These are phyloP conservation scores for Nemotelus pantherinus DNA, from an alignment of 2,888 invertebrate genomes.

Conservation along the genomic window DNA sequence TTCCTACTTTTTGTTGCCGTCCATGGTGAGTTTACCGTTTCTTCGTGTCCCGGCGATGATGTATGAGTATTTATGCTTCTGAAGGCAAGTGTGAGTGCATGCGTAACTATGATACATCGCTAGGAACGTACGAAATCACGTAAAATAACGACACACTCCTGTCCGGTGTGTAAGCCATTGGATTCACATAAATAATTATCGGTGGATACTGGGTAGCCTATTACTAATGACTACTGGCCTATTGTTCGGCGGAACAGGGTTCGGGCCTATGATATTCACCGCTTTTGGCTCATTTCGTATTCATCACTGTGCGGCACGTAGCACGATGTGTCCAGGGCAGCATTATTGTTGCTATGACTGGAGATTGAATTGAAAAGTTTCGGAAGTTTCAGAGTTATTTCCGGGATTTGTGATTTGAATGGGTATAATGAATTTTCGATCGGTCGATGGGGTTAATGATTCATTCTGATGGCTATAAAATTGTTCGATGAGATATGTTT, in stretches of 20 bases:
- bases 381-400: slow-evolving; percentile 32
- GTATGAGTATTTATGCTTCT: background rate
- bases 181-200: slow-evolving; percentile 23
- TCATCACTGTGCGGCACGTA: slow-evolving; percentile 13
- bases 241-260: background rate
- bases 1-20: background rate
- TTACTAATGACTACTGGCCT: slow-evolving; percentile 14
- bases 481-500: too few species aligned
- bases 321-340: slow-evolving; percentile 18
- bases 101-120: background rate
- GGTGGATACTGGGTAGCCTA: background rate
- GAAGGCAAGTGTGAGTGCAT: background rate
- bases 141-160: background rate
- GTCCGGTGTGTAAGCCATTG: background rate
- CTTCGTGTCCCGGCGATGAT: background rate
- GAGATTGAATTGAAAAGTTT: slow-evolving; percentile 18
- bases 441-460: background rate
- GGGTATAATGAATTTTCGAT: background rate
- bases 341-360: background rate
- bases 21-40: background rate
- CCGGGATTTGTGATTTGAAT: slow-evolving; percentile 9
- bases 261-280: slow-evolving; percentile 19
- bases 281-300: slow-evolving; percentile 16
- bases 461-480: background rate
- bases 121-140: background rate